Evolutionary conservation across 2,888 invertebrate species (phyloP), one percentile per base, ranked within the genome.

Genomic region (Drymonia ruficornis): DNA sequence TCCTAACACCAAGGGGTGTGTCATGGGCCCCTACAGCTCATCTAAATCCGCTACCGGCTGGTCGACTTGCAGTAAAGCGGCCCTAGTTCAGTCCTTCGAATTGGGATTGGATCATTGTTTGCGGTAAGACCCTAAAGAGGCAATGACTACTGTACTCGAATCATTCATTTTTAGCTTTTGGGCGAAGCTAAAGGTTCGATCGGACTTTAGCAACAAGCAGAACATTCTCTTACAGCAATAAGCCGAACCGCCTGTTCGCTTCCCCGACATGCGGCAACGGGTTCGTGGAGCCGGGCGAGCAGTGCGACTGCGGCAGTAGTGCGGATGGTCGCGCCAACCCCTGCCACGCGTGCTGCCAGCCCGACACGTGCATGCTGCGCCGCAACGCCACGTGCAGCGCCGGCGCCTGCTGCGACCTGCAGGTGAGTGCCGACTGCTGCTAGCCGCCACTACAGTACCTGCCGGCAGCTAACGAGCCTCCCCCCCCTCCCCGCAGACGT

Each of bases 51-150:
- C 98, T 0, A 95, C 95, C 0, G 96, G 97, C 73, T 99, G 99
- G 99, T 99, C 98, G 11, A 96, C 97, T 0, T 99, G 99, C 86
- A 98, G 98, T 71, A 92, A 97, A 65, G 96, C 97, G 75, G 97
- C 97, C 70, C 89, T 99, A 49, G 96, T 97, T 1, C 93, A 97
- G 53, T 97, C 98, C 0, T 98, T 99, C 83, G 97, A 97, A 64
- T 96, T 97, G 65, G 99, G 99, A 16, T 98, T 99, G 97, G 99
- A 99, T 87, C 98, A 98, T 81, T 99, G 99, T 76, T 78, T 96
- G 57, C 87, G 89, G 92, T 93, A 42, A 78, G 76, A 62, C 4
- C 15, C 36, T 16, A 40, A 44, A 36, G 13, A n/a, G 8, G 23
- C n/a, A n/a, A n/a, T n/a, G n/a, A n/a, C n/a, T n/a, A n/a, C n/a